Base-by-base conservation (phyloP, 2,888 invertebrate genomes). In the Orthosia incerta region DNA sequence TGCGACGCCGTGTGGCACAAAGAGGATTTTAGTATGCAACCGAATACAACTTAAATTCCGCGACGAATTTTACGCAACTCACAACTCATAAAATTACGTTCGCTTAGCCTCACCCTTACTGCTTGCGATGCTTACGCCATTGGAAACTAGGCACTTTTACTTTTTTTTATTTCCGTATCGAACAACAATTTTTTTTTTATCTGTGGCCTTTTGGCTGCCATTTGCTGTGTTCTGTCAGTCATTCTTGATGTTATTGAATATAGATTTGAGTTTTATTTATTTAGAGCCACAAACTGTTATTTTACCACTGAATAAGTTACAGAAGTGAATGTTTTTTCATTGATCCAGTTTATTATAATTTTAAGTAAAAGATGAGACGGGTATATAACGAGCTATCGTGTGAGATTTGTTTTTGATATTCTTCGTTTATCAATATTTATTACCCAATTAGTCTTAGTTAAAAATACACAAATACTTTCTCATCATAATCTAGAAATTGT, bases 181-280 rank as follows among this genome's bases (percentile, higher is more conserved):
- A 5, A 4, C 79, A 61, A 11, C 11, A 23, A 26, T 26, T 64
- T 50, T 61, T 53, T 76, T 74, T 74, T 48, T 78, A 70, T 85
- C 89, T 90, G 86, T 86, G 76, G 61, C 26, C 20, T 85, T 86
- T 87, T 90, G 89, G 91, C 92, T 93, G 92, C 93, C 94, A 94
- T 95, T 95, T 95, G 94, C 94, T 93, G 89, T 91, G 87, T 92
- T 92, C 94, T 95, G 95, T 96, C 95, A 96, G 93, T 93, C 91
- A 87, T 83, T 93, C 94, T 94, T 94, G 91, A 94, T 96, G 95
- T 96, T 96, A 94, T 94, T 95, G 93, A 94, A 92, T 90, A 90
- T 88, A 89, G 83, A 83, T 88, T 90, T 90, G 50, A 83, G 83
- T 88, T 87, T 87, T 87, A 87, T 76, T 83, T 86, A 79, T 84